These are phyloP conservation scores for Lepilemur ruficaudatus DNA, from an alignment of 2,797 vertebrate genomes.

Conservation along the genomic window DNA sequence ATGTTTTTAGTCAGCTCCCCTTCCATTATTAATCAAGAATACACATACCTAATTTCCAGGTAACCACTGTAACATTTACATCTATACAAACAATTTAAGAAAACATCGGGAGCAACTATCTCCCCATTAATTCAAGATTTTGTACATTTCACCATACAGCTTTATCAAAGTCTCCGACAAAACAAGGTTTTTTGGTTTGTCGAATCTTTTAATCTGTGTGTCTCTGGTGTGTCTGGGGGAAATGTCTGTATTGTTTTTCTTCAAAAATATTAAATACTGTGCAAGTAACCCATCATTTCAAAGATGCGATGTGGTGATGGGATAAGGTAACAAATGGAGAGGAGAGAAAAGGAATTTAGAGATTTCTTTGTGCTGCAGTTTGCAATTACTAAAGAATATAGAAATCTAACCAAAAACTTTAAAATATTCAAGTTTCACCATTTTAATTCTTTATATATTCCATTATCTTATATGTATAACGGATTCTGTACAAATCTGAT, in stretches of 20 bases:
- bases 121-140: conserved; percentile 14
- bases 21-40: neutral
- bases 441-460: neutral
- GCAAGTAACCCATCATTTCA: neutral
- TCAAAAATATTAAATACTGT: neutral
- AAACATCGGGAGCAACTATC: neutral
- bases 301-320: neutral
- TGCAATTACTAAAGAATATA: neutral
- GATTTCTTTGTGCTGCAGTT: neutral
- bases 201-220: neutral
- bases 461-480: neutral
- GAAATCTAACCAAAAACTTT: neutral
- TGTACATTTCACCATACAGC: neutral
- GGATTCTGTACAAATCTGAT: neutral
- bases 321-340: neutral
- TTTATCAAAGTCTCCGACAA: neutral
- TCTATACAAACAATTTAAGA: neutral
- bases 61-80: neutral
- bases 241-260: neutral
- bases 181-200: neutral
- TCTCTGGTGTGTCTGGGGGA: neutral
- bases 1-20: neutral
- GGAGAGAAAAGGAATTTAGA: neutral
- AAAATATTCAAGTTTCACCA: neutral
- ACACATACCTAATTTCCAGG: neutral